Evolutionary conservation across 2,797 vertebrate species (phyloP), one percentile per base, ranked within the genome.

Genomic region (Apogon hyalosoma): DNA sequence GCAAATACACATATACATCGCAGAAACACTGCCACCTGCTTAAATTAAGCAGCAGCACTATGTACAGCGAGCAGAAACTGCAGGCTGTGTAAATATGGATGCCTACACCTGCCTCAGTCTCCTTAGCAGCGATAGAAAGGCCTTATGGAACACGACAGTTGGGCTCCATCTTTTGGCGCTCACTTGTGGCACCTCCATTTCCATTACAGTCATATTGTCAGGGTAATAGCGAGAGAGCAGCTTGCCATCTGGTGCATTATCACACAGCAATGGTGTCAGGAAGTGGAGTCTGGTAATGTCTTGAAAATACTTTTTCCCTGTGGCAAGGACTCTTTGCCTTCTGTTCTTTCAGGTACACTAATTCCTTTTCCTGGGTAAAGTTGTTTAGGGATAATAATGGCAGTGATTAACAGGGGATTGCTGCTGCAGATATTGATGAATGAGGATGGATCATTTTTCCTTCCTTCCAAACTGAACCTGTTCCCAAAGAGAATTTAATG

Each of bases 191-290:
- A 53, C 60, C 83, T 85, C 81, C 70, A 69, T 87, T 83, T 82
- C 60, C 70, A 85, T 86, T 83, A 73, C 71, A 80, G 82, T 87
- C 82, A 74, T 83, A 77, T 85, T 80, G 75, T 89, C 73, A 66
- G 75, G 67, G 73, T 80, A 85, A 87, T 79, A 71, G 79, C 19
- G 42, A 68, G 65, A 68, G 75, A 87, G 77, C 84, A 15, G 69
- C 43, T 52, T 4, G 47, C 87, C 91, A 90, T 92, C 91, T 92
- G 93, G 73, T 84, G 76, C 74, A 77, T 82, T 71, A 85, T 78
- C 79, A 83, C 85, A 82, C 84, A 67, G 75, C 48, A 45, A 46
- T 79, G 86, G 79, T 83, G 79, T 87, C 78, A 80, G 80, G 56
- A 83, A 87, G 83, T 36, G 11, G 40, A 54, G 81, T 80, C 87